Conservation (phyloP, 2,113 vertebrate species). For the Bujurquina vittata region DNA sequence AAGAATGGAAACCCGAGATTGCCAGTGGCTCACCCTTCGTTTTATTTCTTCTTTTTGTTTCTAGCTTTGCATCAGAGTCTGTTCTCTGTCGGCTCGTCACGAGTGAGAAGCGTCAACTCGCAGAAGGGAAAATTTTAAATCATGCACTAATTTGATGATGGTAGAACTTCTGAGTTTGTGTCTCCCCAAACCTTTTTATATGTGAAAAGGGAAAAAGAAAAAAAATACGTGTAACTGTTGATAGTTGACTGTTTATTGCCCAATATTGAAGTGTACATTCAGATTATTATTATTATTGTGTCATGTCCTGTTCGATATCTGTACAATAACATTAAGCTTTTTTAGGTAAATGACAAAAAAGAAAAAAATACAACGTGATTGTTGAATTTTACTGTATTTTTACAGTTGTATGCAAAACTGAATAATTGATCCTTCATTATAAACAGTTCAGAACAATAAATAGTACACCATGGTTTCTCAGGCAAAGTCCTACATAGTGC, state of each 20-base stretch:
- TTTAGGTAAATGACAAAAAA: slow-evolving; percentile 79
- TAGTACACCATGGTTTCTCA: slow-evolving; percentile 74
- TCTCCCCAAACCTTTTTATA: slow-evolving; percentile 75
- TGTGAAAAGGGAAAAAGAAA: slow-evolving; percentile 73
- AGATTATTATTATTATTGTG: slow-evolving; percentile 78
- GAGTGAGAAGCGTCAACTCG: slow-evolving; percentile 51
- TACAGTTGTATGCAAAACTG: slow-evolving; percentile 85
- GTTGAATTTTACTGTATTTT: slow-evolving; percentile 85
- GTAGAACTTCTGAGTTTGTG: slow-evolving; percentile 72
- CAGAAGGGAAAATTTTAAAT: slow-evolving; percentile 60
- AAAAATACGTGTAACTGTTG: slow-evolving; percentile 77
- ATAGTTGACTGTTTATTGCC: slow-evolving; percentile 84
- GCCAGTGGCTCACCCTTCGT: slow-evolving; percentile 56
- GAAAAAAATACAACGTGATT: slow-evolving; percentile 79
- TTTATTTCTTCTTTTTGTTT: slow-evolving; percentile 47
- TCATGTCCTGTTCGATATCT: slow-evolving; percentile 81
- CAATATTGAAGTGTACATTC: slow-evolving; percentile 83
- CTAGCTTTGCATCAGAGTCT: slow-evolving; percentile 64
- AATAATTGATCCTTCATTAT: slow-evolving; percentile 64
- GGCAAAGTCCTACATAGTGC: slow-evolving; percentile 73
- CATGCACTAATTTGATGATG: slow-evolving; percentile 75
- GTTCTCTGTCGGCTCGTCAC: slow-evolving; percentile 55
- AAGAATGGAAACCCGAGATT: slow-evolving; percentile 73
- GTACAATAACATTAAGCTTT: slow-evolving; percentile 80
- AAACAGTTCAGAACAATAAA: slow-evolving; percentile 62